Base-by-base conservation (phyloP, 2,888 invertebrate species). In the Tetanocera ferruginea region DNA sequence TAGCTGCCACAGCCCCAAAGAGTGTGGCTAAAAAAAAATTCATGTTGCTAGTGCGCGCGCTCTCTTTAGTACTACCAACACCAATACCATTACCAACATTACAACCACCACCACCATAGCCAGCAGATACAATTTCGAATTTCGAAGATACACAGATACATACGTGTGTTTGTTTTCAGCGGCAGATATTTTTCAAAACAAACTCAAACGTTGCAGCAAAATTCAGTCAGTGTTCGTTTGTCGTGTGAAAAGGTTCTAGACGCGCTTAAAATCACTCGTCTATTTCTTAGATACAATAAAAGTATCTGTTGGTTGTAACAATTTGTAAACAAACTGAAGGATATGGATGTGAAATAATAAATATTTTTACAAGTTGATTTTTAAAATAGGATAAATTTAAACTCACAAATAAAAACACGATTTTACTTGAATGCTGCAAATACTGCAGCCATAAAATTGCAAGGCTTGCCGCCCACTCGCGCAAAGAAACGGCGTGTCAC, bases 141-240 rank as follows among this genome's bases (percentile, higher is more conserved):
- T 76, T 62, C 37, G 31, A 72, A 57, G 17, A 37, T 57, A 19
- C 60, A 34, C 19, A 14, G 4, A 19, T 49, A 25, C 2, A 3
- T 6, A 8, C 2, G 14, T 62, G 60, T 73, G 73, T 37, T 28
- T 60, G 72, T 25, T 43, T 73, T 23, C 25, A 43, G 17, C 31
- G 57, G 28, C 19, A 51, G 51, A 43, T 60, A n/a, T 66, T 66
- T 72, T 75, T 66, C 52, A 75, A 75, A 75, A 75, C 64, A 64
- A 75, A 74, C 28, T 72, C 76, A 76, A 75, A 79, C 80, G 71
- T 71, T 55, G 37, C 74, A 78, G n/a, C 57, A 37, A 60, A 71
- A 73, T 78, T 81, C 80, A 83, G 83, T 82, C 81, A 80, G 82
- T 83, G 82, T 79, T 80, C 76, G 81, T 77, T 81, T 77, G 83